phyloP scores from a whole-genome alignment of 1,140 invertebrate species.

The Leptestheria dahalacensis region DNA sequence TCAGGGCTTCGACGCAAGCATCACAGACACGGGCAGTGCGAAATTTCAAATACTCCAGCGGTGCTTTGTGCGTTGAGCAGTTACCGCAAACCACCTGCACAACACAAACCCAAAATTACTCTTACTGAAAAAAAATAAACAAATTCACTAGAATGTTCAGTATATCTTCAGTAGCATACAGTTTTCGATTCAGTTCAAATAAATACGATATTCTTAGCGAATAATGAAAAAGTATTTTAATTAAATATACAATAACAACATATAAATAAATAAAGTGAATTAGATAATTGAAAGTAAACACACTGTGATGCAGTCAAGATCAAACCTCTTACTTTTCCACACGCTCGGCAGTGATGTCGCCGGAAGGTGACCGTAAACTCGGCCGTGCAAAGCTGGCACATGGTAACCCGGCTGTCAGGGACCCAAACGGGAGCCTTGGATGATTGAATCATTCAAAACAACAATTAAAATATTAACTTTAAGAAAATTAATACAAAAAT shows the following conservation, averaged over 20 bases:
- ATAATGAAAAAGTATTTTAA: neutral
- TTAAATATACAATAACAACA: neutral
- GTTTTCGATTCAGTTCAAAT: too few relatives aligned
- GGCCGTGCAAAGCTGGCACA: slow-evolving; percentile 54
- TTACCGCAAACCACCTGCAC: slow-evolving; percentile 48
- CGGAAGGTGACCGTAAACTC: slow-evolving; percentile 56
- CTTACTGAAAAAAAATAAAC: neutral
- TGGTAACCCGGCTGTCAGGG: slow-evolving; percentile 48
- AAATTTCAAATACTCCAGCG: slow-evolving; percentile 45
- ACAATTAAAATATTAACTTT: neutral
- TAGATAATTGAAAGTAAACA: too few relatives aligned
- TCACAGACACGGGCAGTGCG: slow-evolving; percentile 41
- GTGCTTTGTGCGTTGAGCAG: slow-evolving; percentile 50
- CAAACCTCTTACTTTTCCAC: slow-evolving; percentile 44
- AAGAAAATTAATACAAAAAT: neutral
- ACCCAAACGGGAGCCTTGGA: slow-evolving; percentile 51
- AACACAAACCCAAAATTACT: too few relatives aligned
- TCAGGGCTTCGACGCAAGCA: slow-evolving; percentile 37
- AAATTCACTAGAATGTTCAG: neutral
- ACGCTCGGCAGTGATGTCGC: slow-evolving; percentile 57
- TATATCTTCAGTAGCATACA: too few relatives aligned
- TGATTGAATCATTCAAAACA: slow-evolving; percentile 21
- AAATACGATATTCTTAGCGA: too few relatives aligned
- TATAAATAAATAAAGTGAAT: slow-evolving; percentile 2
- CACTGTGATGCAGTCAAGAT: too few relatives aligned